A percentile compares a stretch with the other conserved stretches of the same genome.
Evolutionary conservation across 2,888 invertebrate species (phyloP).

Genomic region (Cartodere bifasciata): DNA sequence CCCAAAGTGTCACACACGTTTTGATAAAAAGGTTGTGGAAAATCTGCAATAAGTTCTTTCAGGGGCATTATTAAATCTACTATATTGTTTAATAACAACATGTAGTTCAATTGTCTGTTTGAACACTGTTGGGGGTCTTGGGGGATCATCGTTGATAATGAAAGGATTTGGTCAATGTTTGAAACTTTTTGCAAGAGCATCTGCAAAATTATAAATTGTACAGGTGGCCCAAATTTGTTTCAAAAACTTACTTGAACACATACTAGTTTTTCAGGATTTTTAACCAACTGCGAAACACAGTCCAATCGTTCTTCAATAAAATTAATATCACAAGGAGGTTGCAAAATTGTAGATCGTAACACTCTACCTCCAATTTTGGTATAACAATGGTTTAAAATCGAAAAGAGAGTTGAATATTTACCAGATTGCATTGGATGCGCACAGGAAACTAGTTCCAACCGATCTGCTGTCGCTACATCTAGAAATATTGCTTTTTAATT

Average conservation of each 20-base stretch:
- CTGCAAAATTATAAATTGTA: slow-evolving; percentile 30
- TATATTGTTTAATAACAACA: slow-evolving; percentile 62
- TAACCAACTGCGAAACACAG: slow-evolving; percentile 63
- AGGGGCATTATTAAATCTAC: slow-evolving; percentile 60
- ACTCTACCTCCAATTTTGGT: slow-evolving; percentile 65
- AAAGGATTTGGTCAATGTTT: slow-evolving; percentile 68
- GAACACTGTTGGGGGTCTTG: slow-evolving; percentile 39
- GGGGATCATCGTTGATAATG: slow-evolving; percentile 41
- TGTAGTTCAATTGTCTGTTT: slow-evolving; percentile 66
- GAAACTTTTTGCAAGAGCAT: slow-evolving; percentile 51
- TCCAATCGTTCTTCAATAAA: slow-evolving; percentile 58
- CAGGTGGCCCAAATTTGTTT: not conserved
- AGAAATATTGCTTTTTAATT: slow-evolving; percentile 15
- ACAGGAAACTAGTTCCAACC: slow-evolving; percentile 56
- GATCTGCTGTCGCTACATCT: slow-evolving; percentile 74
- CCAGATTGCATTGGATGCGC: slow-evolving; percentile 33
- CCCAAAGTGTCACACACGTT: slow-evolving; percentile 21
- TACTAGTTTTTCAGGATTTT: slow-evolving; percentile 49
- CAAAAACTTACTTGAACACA: slow-evolving; percentile 35
- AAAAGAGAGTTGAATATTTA: slow-evolving; percentile 44
- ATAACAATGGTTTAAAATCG: slow-evolving; percentile 53
- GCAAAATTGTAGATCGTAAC: slow-evolving; percentile 67
- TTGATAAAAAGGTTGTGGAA: slow-evolving; percentile 23
- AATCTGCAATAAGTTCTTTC: slow-evolving; percentile 31
- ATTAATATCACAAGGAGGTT: slow-evolving; percentile 57